Conservation (phyloP, 2,113 vertebrate genomes). For the Clarias magur region DNA sequence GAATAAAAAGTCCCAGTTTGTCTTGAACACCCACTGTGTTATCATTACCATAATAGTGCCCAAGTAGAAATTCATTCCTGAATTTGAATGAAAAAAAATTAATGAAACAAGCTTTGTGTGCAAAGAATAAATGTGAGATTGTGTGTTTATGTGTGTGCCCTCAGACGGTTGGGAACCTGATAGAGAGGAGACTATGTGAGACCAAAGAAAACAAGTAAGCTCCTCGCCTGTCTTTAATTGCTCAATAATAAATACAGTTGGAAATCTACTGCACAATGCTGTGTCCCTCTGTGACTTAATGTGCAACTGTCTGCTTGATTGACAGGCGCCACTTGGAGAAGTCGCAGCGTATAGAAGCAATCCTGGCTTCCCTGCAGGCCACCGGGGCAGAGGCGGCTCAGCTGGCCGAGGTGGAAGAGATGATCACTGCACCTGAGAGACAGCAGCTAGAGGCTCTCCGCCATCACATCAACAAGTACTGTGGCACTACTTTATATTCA, state of each 20-base stretch:
- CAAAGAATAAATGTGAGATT: neutral
- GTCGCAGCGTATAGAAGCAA: constrained; percentile 93
- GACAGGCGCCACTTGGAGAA: constrained; percentile 90
- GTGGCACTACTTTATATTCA: constrained; percentile 6
- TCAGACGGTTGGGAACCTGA: constrained; percentile 89
- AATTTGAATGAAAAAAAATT: too few species aligned
- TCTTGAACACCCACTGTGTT: too few species aligned
- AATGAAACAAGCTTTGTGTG: neutral
- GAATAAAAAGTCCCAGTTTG: too few species aligned
- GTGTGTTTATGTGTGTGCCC: constrained; percentile 36
- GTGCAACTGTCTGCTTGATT: constrained; percentile 24
- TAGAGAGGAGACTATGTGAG: constrained; percentile 86
- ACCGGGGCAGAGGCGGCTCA: constrained; percentile 83
- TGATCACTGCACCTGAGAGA: constrained; percentile 89
- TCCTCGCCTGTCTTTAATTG: neutral
- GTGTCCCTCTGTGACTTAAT: neutral
- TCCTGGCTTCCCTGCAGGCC: constrained; percentile 90
- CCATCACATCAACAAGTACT: constrained; percentile 90
- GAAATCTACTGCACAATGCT: neutral
- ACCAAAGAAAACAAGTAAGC: constrained; percentile 93
- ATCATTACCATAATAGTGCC: too few species aligned
- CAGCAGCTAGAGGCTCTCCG: constrained; percentile 88
- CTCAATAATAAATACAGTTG: neutral
- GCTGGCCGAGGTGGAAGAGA: constrained; percentile 93
- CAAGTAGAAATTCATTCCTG: too few species aligned